Evolutionary conservation across 2,888 invertebrate genomes (phyloP).

Genomic region (Cheilosia scutellata): DNA sequence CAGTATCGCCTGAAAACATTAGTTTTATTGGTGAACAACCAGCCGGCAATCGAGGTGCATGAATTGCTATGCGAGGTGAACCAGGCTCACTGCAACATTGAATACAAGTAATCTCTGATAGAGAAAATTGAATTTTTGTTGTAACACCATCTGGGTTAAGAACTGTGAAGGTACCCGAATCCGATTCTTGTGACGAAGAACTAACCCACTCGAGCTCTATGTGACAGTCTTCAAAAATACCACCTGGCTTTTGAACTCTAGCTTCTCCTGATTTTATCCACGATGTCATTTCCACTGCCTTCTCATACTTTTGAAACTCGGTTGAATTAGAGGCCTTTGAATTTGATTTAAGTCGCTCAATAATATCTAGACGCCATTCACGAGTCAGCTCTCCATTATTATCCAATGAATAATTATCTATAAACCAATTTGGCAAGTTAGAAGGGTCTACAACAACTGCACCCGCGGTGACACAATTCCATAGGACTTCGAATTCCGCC

Average conservation of each 20-base stretch:
- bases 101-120: conserved; percentile 91
- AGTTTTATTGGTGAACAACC: conserved; percentile 87
- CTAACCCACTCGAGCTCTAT: conserved; percentile 93
- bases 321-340: conserved; percentile 84
- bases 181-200: conserved; percentile 86
- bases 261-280: conserved; percentile 94
- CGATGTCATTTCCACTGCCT: conserved; percentile 92
- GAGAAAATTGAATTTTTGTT: conserved; percentile 89
- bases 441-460: conserved; percentile 91
- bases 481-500: conserved; percentile 92
- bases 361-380: conserved; percentile 90
- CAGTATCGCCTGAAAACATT: conserved; percentile 92
- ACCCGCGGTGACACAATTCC: conserved; percentile 92
- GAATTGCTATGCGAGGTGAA: conserved; percentile 90
- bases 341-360: conserved; percentile 88
- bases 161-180: conserved; percentile 90
- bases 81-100: conserved; percentile 92
- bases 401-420: conserved; percentile 85
- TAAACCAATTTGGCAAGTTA: conserved; percentile 92
- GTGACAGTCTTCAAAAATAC: conserved; percentile 89
- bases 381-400: conserved; percentile 88
- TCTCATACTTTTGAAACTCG: conserved; percentile 88
- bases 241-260: conserved; percentile 86
- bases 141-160: conserved; percentile 91
- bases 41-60: conserved; percentile 87